Evolutionary conservation across 1,140 invertebrate species (phyloP), one percentile per base, ranked within the genome.

Genomic region (Helicoverpa zea): DNA sequence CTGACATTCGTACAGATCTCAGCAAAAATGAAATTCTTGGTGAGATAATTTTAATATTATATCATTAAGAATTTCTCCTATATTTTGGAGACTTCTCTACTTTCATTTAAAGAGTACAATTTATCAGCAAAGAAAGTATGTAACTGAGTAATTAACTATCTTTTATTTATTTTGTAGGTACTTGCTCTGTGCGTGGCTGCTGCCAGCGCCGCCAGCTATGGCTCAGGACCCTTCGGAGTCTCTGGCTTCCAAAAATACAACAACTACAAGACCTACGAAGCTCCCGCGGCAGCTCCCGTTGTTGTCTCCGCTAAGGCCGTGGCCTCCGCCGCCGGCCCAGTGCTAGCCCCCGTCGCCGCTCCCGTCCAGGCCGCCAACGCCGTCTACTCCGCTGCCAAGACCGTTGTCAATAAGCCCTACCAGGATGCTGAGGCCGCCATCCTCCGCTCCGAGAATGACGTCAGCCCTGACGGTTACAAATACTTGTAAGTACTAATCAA

Each of bases 1-100:
- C 78, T 87, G 61, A 78, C 13, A 56, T 23, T 80, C 63, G 78
- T 79, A 78, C 79, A 83, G 74, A 82, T 84, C 85, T 81, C 79
- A 79, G 18, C 47, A 51, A 85, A 85, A 76, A 87, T 87, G 86
- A 87, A 86, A 84, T 87, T 84, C 80, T 84, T 86, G 81, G 86
- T 87, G 54, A 86, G 86, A 76, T 43, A 70, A 68, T 35, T 52
- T 81, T 23, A 23, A 35, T 23, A 11, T 10, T 11, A 18, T 29
- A 61, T 61, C 5, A 9, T 18, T 61, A 61, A 23, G 4, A 29
- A 64, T 49, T 49, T 18, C 35, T 18, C 18, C 14, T 43, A 47
- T 64, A 43, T 2, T 47, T 49, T 23, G 23, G 23, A 23, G 23
- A 23, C 23, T 23, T 23, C 23, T 23, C 23, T 23, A 23, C 23